Evolutionary conservation across 2,888 invertebrate species (phyloP), one percentile per base, ranked within the genome.

Genomic region (Brenthis hecate): DNA sequence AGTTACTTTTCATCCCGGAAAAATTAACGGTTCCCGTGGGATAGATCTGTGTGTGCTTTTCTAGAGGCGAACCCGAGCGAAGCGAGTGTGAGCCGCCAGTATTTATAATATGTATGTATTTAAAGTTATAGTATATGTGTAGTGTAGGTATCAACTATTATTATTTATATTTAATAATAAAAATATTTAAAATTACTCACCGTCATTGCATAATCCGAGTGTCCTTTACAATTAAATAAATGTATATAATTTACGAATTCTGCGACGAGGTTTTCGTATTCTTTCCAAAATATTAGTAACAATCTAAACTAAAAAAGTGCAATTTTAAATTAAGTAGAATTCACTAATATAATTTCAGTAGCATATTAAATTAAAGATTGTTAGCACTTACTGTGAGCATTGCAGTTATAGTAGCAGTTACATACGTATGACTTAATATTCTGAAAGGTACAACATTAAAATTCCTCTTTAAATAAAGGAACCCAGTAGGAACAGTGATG

Each of bases 361-460:
- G 6, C 32, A 3, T 51, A 54, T 23, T 13, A 4, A 19, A 13
- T 19, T 54, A 6, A 13, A 6, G 16, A 53, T 53, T n/a, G 2
- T 53, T 53, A 55, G 36, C 56, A 72, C 73, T 72, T 66, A 76
- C 76, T 5, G 69, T 36, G 36, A 71, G 66, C 11, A 71, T 50
- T 3, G 54, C 28, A 57, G 70, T 72, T 63, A 75, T 72, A 28
- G 72, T 64, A 3, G 70, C 66, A 1, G 75, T 76, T 13, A 75
- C 72, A 32, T 73, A 75, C 2, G 72, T 72, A 6, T 70, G 70
- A 36, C 74, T 72, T 55, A 75, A 48, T 56, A 70, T 63, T 8
- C 69, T 68, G 53, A 75, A 74, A 2, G 63, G 23, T 2, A 72
- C 56, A 16, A 57, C 43, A 13, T 58, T 65, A 23, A 66, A 14